Base-by-base conservation (phyloP, 2,113 vertebrate species). In the Cichladusa arquata region DNA sequence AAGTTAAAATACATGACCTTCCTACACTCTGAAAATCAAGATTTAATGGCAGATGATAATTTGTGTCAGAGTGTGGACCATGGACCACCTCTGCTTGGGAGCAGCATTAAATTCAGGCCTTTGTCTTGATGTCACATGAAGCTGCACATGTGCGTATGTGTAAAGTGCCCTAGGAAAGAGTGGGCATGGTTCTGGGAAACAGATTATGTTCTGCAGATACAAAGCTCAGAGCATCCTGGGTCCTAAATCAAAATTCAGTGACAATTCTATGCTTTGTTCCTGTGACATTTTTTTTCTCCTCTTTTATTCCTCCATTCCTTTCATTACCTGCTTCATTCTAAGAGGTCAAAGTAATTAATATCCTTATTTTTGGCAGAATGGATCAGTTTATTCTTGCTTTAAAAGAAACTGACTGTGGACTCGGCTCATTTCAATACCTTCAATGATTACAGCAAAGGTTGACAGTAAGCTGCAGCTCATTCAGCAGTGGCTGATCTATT, bases 271-370 rank as follows among this genome's bases (percentile, higher is more conserved):
- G 45, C 5, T 65, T 92, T 48, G 10, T 51, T 85, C 8, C 1
- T 36, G 9, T 44, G 24, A 50, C 2, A 40, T 57, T 80, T 74
- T 71, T 72, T 73, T 78, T 2, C 19, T 31, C 31, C 28, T 74
- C 24, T 71, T 80, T 78, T 53, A 40, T 67, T 86, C 33, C 19
- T 56, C 6, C 5, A 17, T 58, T 67, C 20, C 50, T 92, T 92
- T 84, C 45, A 58, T 72, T 78, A 56, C 11, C 19, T 53, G 13
- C 53, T 88, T 93, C 65, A 24, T 34, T n/a, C 10, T 40, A 53
- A 62, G n/a, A 74, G 53, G 78, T 71, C 80, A 92, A 84, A 69
- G 33, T 77, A 84, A 76, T 95, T 91, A 73, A 8, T 28, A 42
- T 25, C 11, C 31, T 58, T 58, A 34, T 50, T 48, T 92, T 69